Evolutionary conservation across 2,888 invertebrate genomes (phyloP).

Genomic region (Pachliopta kotzebuea): DNA sequence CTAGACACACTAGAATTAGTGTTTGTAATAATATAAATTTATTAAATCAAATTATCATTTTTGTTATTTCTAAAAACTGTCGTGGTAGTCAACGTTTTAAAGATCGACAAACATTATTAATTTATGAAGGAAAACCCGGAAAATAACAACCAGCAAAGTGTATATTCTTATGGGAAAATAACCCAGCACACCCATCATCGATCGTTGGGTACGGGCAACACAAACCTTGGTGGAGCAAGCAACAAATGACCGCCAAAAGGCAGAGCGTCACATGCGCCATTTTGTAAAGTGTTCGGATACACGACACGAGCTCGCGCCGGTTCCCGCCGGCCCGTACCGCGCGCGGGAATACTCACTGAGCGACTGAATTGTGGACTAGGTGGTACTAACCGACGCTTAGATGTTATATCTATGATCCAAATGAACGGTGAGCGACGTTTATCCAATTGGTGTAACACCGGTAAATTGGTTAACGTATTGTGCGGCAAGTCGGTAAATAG

Average conservation of each 20-base stretch:
- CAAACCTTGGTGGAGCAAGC: slow-evolving; percentile 73
- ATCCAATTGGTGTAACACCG: slow-evolving; percentile 67
- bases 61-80: no score
- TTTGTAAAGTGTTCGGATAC: slow-evolving; percentile 37
- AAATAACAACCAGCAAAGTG: background rate
- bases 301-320: slow-evolving; percentile 43
- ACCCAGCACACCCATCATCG: slow-evolving; percentile 20
- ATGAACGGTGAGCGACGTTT: slow-evolving; percentile 45
- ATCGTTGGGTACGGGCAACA: slow-evolving; percentile 35
- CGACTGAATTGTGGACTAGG: slow-evolving; percentile 38
- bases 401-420: slow-evolving; percentile 41
- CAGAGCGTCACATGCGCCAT: slow-evolving; percentile 59
- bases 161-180: background rate
- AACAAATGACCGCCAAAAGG: slow-evolving; percentile 69
- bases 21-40: no score
- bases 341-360: slow-evolving; percentile 37
- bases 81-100: no score
- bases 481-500: slow-evolving; percentile 33
- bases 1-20: no score
- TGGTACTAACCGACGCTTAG: slow-evolving; percentile 32
- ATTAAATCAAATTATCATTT: no score
- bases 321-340: slow-evolving; percentile 51
- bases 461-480: slow-evolving; percentile 51
- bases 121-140: background rate
- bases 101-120: no score